A percentile compares a stretch with the other conserved stretches of the same genome.
Evolutionary conservation across 2,797 vertebrate genomes (phyloP).

Genomic region (Labeo calbasu): DNA sequence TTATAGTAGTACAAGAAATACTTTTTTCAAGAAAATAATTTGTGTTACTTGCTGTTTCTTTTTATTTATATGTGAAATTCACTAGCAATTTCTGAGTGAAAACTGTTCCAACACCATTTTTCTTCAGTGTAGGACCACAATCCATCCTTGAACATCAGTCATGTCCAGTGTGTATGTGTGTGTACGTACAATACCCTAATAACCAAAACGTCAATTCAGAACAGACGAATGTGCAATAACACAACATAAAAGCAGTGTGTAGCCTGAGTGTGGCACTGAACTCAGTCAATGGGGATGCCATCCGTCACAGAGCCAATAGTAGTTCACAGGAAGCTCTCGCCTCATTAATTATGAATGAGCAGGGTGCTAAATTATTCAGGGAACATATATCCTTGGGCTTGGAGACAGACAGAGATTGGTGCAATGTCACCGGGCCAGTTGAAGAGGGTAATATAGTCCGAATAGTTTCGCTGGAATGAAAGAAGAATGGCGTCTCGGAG

Average conservation of each 20-base stretch:
- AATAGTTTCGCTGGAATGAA: constrained; percentile 5
- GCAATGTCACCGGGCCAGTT: constrained; percentile 53
- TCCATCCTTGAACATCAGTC: constrained; percentile 2
- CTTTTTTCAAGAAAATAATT: too few relatives aligned
- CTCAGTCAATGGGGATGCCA: constrained; percentile 50
- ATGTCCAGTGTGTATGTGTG: not conserved
- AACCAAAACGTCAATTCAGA: not conserved
- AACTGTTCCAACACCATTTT: not conserved
- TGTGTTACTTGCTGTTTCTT: too few relatives aligned
- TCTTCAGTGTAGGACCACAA: not conserved
- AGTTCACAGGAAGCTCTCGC: constrained; percentile 76
- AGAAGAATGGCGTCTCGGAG: not conserved
- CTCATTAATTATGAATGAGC: constrained; percentile 81
- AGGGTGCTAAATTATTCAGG: constrained; percentile 80
- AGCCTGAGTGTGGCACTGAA: constrained; percentile 34
- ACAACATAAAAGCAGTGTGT: constrained; percentile 21
- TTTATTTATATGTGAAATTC: not conserved
- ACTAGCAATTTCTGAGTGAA: not conserved
- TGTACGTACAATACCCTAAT: not conserved
- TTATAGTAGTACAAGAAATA: too few relatives aligned
- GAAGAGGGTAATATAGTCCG: constrained; percentile 19
- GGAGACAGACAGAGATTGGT: constrained; percentile 69
- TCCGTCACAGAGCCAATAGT: constrained; percentile 65
- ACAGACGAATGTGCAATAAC: constrained; percentile 10
- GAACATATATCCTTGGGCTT: constrained; percentile 74